Evolutionary conservation across 1,140 invertebrate genomes (phyloP).

Genomic region (Drosophila auraria): DNA sequence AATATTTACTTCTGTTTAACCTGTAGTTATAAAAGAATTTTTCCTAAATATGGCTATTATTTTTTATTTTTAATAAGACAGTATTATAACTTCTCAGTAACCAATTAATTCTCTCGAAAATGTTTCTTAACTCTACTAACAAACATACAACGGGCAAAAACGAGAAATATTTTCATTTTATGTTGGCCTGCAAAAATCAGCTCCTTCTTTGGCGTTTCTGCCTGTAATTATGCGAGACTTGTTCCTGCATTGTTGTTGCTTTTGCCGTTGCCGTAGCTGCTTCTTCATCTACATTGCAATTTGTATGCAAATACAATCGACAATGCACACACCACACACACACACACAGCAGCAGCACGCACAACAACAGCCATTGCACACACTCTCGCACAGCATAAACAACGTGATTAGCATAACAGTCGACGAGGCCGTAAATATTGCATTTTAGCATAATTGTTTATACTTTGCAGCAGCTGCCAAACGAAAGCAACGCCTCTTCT

Average conservation of each 20-base stretch:
- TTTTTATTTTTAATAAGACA: background rate
- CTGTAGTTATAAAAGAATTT: too few relatives aligned
- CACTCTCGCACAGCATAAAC: constrained; percentile 24
- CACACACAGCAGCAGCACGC: constrained; percentile 10
- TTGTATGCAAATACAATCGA: constrained; percentile 81
- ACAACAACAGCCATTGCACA: constrained; percentile 19
- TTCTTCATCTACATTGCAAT: constrained; percentile 80
- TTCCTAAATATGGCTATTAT: background rate
- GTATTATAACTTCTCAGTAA: background rate
- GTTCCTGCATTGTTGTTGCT: constrained; percentile 46
- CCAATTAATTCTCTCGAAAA: constrained; percentile 6
- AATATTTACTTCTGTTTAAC: too few relatives aligned
- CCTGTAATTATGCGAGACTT: constrained; percentile 72
- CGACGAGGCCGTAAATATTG: constrained; percentile 77
- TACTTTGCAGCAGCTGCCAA: constrained; percentile 72
- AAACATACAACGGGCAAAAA: constrained; percentile 18
- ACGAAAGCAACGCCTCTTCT: constrained; percentile 53
- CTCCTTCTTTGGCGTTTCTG: constrained; percentile 29
- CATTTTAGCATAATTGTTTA: constrained; percentile 83
- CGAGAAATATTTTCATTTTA: constrained; percentile 38
- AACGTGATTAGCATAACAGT: constrained; percentile 78
- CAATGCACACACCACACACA: constrained; percentile 57
- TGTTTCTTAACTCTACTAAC: background rate
- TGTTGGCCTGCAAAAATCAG: constrained; percentile 45
- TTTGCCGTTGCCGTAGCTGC: constrained; percentile 44